Conservation (phyloP, 1,140 invertebrate genomes). For the Musca vetustissima region DNA sequence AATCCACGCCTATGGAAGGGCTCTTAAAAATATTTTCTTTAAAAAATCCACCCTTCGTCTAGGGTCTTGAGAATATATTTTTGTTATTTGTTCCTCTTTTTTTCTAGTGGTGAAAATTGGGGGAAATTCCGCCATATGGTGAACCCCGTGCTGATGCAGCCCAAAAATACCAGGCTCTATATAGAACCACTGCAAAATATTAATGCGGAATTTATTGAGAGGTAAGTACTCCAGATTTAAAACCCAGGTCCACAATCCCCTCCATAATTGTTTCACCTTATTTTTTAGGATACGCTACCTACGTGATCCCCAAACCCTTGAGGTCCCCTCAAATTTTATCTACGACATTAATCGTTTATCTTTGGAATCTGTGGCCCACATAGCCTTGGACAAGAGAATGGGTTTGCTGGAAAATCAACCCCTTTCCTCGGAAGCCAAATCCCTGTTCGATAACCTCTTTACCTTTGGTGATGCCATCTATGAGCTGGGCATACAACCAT, state of each 20-base stretch:
- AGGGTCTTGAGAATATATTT: no score
- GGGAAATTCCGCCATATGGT: constrained; percentile 46
- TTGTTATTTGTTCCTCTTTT: no score
- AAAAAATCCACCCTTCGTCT: no score
- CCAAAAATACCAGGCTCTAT: constrained; percentile 58
- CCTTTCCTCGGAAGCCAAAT: constrained; percentile 58
- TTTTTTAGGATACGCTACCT: constrained; percentile 56
- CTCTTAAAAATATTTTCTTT: no score
- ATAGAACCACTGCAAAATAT: constrained; percentile 54
- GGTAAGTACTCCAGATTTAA: no score
- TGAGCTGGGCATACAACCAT: constrained; percentile 63
- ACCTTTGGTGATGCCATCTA: constrained; percentile 64
- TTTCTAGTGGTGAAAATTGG: constrained; percentile 36
- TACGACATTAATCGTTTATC: constrained; percentile 69
- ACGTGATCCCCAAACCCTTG: constrained; percentile 58
- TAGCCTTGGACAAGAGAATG: constrained; percentile 69
- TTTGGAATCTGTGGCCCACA: constrained; percentile 68
- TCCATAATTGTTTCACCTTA: no score
- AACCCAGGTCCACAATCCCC: no score
- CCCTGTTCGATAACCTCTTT: constrained; percentile 64
- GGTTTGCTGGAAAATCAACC: constrained; percentile 54
- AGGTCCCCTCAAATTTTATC: constrained; percentile 62
- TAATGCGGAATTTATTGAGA: constrained; percentile 46
- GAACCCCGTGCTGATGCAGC: constrained; percentile 58
- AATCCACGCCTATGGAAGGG: no score